Evolutionary conservation across 2,888 invertebrate species (phyloP), one percentile per base, ranked within the genome.

Genomic region (Eilema caniola): DNA sequence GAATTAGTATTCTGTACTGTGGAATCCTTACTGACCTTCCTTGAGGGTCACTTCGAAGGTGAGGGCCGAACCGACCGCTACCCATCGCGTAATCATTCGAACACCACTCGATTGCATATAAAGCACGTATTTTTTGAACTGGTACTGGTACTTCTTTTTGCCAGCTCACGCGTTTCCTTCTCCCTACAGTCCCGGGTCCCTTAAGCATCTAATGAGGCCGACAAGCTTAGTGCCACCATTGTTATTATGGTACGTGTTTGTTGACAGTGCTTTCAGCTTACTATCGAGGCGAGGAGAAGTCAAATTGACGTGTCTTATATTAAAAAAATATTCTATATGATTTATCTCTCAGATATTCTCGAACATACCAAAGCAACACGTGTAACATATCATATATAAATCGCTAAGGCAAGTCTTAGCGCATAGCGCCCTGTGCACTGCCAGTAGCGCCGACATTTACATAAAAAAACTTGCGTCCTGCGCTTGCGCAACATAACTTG

Each of bases 401-500:
- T 24, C 12, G 8, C 2, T 41, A 47, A n/a, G 24, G 60, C 7
- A 60, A 61, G 41, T 41, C 28, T 60, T 53, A 47, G 20, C 67
- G 20, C 47, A 31, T 23, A 24, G 24, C 25, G 41, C 28, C 25
- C 31, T 53, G 31, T 56, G 23, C 10, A 31, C 28, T 12, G 16
- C 57, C 60, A 53, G 47, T 64, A 60, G 60, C 47, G 64, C 64
- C 69, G 10, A 64, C 24, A 60, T 68, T 60, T 53, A 11, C 53
- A 69, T 60, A 64, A 69, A 59, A 60, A 69, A 56, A 7, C 10
- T 3, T 7, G 0, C 20, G 25, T 20, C 23, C 41, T 64, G 47
- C 57, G 47, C 20, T 20, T 11, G 31, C 47, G 41, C 63, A 62
- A n/a, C 62, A 69, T 69, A 23, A 1, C 53, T 31, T 65, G 64